These are phyloP conservation scores for Poecilia wingei DNA, from an alignment of 2,797 vertebrate species.

Conservation along the genomic window DNA sequence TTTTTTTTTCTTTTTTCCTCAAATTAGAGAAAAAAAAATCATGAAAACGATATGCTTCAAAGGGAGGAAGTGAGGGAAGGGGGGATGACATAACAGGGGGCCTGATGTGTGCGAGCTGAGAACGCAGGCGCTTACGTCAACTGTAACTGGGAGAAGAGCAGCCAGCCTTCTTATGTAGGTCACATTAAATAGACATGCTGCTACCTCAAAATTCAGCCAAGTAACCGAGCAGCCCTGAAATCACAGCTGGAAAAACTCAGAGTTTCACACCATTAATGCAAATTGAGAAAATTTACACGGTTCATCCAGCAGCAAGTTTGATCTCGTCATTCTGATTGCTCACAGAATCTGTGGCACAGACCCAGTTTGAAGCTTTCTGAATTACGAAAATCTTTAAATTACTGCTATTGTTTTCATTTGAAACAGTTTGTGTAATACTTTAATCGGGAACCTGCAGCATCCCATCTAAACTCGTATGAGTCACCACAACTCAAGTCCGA, in stretches of 20 bases:
- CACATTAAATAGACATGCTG: slow-evolving; percentile 79
- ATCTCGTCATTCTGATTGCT: slow-evolving; percentile 10
- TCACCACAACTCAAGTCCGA: not conserved
- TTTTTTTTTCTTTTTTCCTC: not conserved
- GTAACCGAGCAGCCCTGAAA: slow-evolving; percentile 41
- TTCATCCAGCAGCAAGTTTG: slow-evolving; percentile 4
- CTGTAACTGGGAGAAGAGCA: slow-evolving; percentile 81
- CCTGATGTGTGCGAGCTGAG: slow-evolving; percentile 54
- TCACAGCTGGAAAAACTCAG: slow-evolving; percentile 37
- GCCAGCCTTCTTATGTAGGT: slow-evolving; percentile 79
- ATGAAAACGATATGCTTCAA: slow-evolving; percentile 26
- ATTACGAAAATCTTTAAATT: slow-evolving; percentile 32
- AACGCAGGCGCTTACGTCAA: slow-evolving; percentile 74
- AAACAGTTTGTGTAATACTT: not conserved
- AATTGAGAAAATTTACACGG: slow-evolving; percentile 13
- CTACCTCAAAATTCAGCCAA: slow-evolving; percentile 60
- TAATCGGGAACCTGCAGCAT: not conserved
- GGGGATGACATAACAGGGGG: slow-evolving; percentile 74
- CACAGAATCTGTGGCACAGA: slow-evolving; percentile 22
- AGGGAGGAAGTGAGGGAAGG: slow-evolving; percentile 20
- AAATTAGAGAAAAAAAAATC: slow-evolving; percentile 15
- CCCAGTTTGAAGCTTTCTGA: slow-evolving; percentile 23
- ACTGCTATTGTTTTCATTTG: not conserved
- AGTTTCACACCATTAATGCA: not conserved
- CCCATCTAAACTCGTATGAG: not conserved